Evolutionary conservation across 1,140 invertebrate species (phyloP).

Genomic region (Zaprionus vittiger): DNA sequence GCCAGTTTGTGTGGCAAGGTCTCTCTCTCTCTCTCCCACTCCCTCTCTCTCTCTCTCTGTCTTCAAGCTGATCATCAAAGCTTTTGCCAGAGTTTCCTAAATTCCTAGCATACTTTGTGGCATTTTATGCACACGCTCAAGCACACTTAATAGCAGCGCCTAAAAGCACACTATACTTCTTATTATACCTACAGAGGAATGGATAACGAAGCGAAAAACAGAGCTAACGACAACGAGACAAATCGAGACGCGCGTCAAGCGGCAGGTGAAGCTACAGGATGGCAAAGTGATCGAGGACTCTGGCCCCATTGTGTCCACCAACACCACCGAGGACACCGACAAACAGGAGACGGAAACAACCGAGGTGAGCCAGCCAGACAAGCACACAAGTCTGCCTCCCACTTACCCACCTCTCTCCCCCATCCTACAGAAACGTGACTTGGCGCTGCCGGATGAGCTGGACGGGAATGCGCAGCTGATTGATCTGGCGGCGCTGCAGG

Average conservation of each 20-base stretch:
- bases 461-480: slow-evolving; percentile 68
- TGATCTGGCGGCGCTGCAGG: slow-evolving; percentile 60
- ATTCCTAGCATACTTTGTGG: slow-evolving; percentile 3
- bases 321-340: slow-evolving; percentile 93
- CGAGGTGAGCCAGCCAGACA: slow-evolving; percentile 86
- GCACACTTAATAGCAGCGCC: not conserved
- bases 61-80: not conserved
- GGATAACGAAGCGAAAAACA: slow-evolving; percentile 94
- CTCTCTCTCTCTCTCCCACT: too few relatives aligned
- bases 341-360: slow-evolving; percentile 94
- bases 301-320: slow-evolving; percentile 94
- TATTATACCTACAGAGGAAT: slow-evolving; percentile 89
- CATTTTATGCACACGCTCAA: not conserved
- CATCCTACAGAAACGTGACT: slow-evolving; percentile 69
- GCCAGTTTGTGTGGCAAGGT: too few relatives aligned
- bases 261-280: slow-evolving; percentile 95
- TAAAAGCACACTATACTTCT: slow-evolving; percentile 15
- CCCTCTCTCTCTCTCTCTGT: not conserved
- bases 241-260: slow-evolving; percentile 94
- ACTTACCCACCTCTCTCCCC: not conserved
- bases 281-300: slow-evolving; percentile 94
- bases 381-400: not conserved
- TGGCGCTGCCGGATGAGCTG: slow-evolving; percentile 71
- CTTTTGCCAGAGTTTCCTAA: not conserved
- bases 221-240: slow-evolving; percentile 94